Evolutionary conservation across 1,140 invertebrate genomes (phyloP), one percentile per base, ranked within the genome.

Genomic region (Anastrepha obliqua): DNA sequence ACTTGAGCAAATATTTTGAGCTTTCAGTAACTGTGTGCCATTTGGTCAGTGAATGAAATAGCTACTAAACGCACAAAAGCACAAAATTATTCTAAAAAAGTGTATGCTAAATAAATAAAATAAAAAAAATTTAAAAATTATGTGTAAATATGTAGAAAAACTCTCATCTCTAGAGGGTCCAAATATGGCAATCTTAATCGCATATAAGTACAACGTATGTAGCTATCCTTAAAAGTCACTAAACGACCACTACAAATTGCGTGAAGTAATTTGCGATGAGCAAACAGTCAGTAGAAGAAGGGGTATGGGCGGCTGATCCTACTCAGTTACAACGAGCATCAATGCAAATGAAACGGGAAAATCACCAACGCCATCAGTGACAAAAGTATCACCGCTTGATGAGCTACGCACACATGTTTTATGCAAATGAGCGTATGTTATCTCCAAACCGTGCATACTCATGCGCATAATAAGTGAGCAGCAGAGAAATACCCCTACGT

Each of bases 341-440:
- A 47, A 74, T 13, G 13, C 15, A 17, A 47, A 47, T 2, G 42
- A 42, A 39, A 17, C 42, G 39, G 13, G 42, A 15, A 74, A 74
- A 74, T 74, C 42, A 74, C 67, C 15, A 15, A 74, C 42, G 67
- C 67, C 42, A 74, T 74, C 39, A 47, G 67, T 74, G 39, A 13
- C 67, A 47, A 6, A 8, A 3, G 42, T 15, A 47, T 15, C 67
- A 74, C 3, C 1, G 29, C 67, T 29, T 70, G 42, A 47, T 44
- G 39, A 42, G 42, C 67, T 5, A 59, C n/a, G 51, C 81, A 85
- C 51, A 85, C 81, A 85, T 58, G 29, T 85, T 60, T 60, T 58
- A 85, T 85, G 47, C 81, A 85, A 85, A 85, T 51, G 58, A 85
- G 81, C 20, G 17, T 8, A 13, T 6, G 29, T 29, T 29, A 29